phyloP scores from a whole-genome alignment of 2,113 vertebrate species.

The Chionomys nivalis region DNA sequence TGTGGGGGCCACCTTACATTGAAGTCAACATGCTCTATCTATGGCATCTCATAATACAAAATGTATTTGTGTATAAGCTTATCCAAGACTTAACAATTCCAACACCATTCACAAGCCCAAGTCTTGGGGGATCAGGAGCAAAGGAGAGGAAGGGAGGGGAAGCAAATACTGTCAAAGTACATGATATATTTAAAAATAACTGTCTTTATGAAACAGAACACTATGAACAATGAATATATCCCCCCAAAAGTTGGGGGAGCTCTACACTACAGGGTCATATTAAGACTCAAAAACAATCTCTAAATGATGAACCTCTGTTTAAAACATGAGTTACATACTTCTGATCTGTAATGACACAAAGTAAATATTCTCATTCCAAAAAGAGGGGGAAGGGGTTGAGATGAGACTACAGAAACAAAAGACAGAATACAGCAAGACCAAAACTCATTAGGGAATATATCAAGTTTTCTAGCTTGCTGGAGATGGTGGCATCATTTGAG shows the following conservation, averaged over 20 bases:
- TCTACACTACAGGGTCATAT: neutral
- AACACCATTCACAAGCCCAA: neutral
- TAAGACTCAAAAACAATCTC: neutral
- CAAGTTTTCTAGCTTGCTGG: neutral
- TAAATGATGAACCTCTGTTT: neutral
- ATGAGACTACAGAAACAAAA: neutral
- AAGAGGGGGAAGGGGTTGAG: neutral
- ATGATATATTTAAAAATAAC: neutral
- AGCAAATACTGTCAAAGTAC: neutral
- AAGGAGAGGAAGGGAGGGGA: neutral
- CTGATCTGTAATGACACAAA: neutral
- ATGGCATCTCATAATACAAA: neutral
- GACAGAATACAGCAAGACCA: neutral
- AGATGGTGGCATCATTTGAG: neutral
- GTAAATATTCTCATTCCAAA: neutral
- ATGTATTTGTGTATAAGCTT: neutral
- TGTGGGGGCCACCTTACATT: neutral
- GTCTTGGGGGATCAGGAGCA: neutral
- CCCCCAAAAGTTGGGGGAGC: neutral
- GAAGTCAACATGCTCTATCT: neutral
- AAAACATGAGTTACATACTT: neutral
- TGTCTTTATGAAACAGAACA: neutral
- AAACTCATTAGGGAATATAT: neutral
- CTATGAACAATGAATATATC: neutral
- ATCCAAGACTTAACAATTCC: neutral